Evolutionary conservation across 1,140 invertebrate genomes (phyloP).

Genomic region (Portunus trituberculatus): DNA sequence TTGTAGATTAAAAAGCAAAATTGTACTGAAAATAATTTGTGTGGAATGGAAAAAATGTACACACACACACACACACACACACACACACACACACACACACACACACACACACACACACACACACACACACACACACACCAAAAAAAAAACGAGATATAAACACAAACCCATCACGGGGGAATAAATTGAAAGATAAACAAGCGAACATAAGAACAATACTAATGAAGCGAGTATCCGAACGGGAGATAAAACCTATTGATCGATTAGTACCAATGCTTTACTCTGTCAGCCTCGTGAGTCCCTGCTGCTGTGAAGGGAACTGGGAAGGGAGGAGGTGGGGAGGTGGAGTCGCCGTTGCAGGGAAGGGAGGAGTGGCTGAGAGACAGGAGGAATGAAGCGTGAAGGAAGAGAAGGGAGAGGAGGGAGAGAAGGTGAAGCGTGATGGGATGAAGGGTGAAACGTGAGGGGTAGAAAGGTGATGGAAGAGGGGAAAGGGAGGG

Average conservation of each 20-base stretch:
- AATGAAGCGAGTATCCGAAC: background rate
- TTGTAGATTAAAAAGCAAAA: background rate
- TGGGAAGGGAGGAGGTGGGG: background rate
- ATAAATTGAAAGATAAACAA: constrained; percentile 15
- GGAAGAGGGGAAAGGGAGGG: background rate
- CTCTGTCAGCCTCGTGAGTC: background rate
- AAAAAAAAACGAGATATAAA: background rate
- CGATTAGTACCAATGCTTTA: background rate
- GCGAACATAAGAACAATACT: background rate
- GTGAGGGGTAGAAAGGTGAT: background rate
- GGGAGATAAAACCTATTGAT: background rate
- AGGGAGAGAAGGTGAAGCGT: background rate
- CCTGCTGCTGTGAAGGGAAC: background rate
- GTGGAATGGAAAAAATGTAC: background rate
- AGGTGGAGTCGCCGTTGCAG: background rate
- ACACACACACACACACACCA: background rate
- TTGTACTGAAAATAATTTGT: background rate
- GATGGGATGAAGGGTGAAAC: background rate
- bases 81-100: background rate
- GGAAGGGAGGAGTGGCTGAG: background rate
- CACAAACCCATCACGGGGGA: background rate
- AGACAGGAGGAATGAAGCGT: background rate
- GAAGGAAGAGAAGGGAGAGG: background rate
- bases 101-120: background rate
- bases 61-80: background rate